These are phyloP conservation scores for Penaeus monodon DNA, from an alignment of 2,888 invertebrate species.

Conservation along the genomic window DNA sequence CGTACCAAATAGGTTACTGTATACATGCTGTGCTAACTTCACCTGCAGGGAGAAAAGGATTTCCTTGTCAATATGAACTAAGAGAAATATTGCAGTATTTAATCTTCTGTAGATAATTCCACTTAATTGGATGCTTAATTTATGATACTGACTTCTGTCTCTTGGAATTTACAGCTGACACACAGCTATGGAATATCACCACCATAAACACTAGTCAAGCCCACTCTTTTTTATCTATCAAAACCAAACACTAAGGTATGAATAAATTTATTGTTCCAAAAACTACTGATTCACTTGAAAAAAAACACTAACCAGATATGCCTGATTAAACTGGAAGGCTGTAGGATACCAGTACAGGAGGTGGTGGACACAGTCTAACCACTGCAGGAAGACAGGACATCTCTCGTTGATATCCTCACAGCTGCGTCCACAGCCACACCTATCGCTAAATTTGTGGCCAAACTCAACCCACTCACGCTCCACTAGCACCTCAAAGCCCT, in stretches of 20 bases:
- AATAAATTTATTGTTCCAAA: neutral
- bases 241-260: too few species aligned
- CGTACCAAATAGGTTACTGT: slow-evolving; percentile 96
- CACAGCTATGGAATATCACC: neutral
- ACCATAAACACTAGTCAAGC: too few species aligned
- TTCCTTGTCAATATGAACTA: neutral
- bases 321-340: slow-evolving; percentile 94
- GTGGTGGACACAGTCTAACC: slow-evolving; percentile 97
- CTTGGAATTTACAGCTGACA: too few species aligned
- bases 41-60: slow-evolving; percentile 75
- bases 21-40: slow-evolving; percentile 93
- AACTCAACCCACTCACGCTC: slow-evolving; percentile 98
- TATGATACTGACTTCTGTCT: too few species aligned
- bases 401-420: slow-evolving; percentile 93
- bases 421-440: slow-evolving; percentile 82
- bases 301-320: slow-evolving; percentile 82
- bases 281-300: neutral
- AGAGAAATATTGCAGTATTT: too few species aligned
- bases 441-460: slow-evolving; percentile 97
- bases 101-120: too few species aligned
- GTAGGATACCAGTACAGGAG: slow-evolving; percentile 88
- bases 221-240: too few species aligned
- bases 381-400: slow-evolving; percentile 97
- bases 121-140: too few species aligned
- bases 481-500: slow-evolving; percentile 94